phyloP scores from a whole-genome alignment of 2,888 invertebrate species.

The Erebia epiphron region DNA sequence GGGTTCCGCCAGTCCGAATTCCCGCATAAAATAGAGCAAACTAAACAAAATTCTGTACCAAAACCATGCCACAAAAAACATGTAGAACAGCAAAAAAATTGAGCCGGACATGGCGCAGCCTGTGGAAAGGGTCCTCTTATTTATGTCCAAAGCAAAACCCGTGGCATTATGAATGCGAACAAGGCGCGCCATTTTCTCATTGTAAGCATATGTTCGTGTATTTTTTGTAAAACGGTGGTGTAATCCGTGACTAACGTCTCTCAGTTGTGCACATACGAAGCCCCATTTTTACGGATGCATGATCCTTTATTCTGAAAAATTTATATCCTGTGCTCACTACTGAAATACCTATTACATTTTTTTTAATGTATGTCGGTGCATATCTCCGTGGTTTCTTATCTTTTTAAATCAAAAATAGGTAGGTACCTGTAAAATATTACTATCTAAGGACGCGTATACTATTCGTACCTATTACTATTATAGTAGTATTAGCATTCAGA shows the following conservation, averaged over 20 bases:
- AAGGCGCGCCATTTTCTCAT: conserved; percentile 49
- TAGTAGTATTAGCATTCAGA: no score
- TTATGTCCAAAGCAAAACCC: conserved; percentile 60
- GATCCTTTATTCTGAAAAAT: conserved; percentile 21
- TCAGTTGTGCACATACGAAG: conserved; percentile 28
- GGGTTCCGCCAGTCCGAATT: no score
- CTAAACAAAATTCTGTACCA: conserved; percentile 1
- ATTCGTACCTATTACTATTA: no score
- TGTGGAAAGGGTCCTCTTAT: conserved; percentile 62
- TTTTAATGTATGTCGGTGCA: no score
- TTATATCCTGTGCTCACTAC: conserved; percentile 4
- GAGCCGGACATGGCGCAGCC: conserved; percentile 47
- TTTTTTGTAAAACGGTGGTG: conserved; percentile 42
- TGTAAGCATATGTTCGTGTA: conserved; percentile 42
- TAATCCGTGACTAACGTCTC: conserved; percentile 36
- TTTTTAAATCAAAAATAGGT: neutral
- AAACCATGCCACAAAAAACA: conserved; percentile 37
- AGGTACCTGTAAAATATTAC: neutral
- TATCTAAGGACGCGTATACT: no score
- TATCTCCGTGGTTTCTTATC: no score
- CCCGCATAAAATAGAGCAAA: conserved; percentile 1
- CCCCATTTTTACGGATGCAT: conserved; percentile 29
- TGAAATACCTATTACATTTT: neutral
- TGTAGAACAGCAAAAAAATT: conserved; percentile 46
- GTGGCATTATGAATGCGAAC: conserved; percentile 60